Evolutionary conservation across 2,113 vertebrate species (phyloP).

Genomic region (Neomonachus schauinslandi): DNA sequence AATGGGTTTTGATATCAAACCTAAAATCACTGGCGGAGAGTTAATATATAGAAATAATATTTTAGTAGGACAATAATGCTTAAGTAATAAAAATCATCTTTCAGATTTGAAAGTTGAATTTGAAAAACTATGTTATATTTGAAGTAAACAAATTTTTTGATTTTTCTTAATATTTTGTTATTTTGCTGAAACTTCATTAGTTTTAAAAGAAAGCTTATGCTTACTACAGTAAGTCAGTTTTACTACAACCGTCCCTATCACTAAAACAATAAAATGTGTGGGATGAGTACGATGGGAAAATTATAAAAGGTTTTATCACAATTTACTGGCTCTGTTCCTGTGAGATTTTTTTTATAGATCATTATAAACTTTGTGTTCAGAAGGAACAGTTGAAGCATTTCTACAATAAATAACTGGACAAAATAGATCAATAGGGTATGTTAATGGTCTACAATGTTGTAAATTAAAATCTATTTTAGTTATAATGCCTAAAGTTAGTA

Average conservation of each 20-base stretch:
- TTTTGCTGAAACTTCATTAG: conserved; percentile 37
- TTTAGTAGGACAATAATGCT: not conserved
- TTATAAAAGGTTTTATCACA: not conserved
- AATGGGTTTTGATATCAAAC: conserved; percentile 26
- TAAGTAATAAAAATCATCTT: not conserved
- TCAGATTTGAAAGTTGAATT: not conserved
- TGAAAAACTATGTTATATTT: conserved; percentile 21
- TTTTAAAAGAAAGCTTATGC: not conserved
- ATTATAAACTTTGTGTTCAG: not conserved
- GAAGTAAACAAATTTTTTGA: not conserved
- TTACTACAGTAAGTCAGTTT: not conserved
- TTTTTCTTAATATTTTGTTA: not conserved
- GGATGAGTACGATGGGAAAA: not conserved
- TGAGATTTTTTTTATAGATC: not conserved
- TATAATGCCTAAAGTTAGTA: not conserved
- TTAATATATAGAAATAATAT: not conserved
- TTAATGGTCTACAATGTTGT: not conserved
- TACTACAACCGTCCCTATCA: not conserved
- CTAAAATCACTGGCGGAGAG: not conserved
- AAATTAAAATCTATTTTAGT: conserved; percentile 35
- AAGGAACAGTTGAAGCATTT: not conserved
- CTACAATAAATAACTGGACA: not conserved
- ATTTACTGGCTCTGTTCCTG: not conserved
- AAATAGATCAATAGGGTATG: not conserved
- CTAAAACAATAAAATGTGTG: not conserved